These are phyloP conservation scores for Ditylenchus weischeri DNA, from an alignment of 2,888 invertebrate species.

Conservation along the genomic window DNA sequence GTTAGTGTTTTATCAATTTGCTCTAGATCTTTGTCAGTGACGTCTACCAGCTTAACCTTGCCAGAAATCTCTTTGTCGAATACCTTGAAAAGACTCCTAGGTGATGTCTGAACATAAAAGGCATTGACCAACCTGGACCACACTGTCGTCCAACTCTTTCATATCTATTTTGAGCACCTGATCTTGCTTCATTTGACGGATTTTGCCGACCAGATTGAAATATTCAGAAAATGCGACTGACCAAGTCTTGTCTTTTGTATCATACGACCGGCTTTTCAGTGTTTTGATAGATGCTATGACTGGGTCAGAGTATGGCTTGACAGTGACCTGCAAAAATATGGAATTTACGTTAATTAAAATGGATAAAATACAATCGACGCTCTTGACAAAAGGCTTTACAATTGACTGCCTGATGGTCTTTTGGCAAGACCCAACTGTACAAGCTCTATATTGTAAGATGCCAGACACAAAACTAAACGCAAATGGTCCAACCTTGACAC, in stretches of 20 bases:
- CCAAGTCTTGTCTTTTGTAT: slow-evolving; percentile 18
- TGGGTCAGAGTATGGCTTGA: slow-evolving; percentile 39
- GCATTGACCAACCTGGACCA: slow-evolving; percentile 15
- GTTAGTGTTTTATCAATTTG: slow-evolving; percentile 41
- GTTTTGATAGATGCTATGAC: background rate
- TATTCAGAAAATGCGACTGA: slow-evolving; percentile 20
- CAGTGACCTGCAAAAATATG: slow-evolving; percentile 33
- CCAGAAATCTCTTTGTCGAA: slow-evolving; percentile 19
- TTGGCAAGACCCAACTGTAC: no score
- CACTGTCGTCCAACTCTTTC: slow-evolving; percentile 19
- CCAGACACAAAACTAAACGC: background rate
- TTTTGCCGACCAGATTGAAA: slow-evolving; percentile 2
- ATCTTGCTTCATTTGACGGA: slow-evolving; percentile 2
- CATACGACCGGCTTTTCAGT: background rate
- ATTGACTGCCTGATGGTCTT: no score
- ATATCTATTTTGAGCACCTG: slow-evolving; percentile 16
- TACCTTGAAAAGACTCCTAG: slow-evolving; percentile 3
- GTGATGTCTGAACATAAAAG: background rate
- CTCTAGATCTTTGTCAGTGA: slow-evolving; percentile 17
- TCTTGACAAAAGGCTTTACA: background rate
- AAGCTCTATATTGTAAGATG: no score
- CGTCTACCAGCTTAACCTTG: background rate
- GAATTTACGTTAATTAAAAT: slow-evolving; percentile 1
- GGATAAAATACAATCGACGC: background rate
- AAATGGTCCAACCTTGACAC: background rate